A percentile compares a stretch with the other conserved stretches of the same genome.
Evolutionary conservation across 37 sponge, comb jelly and placozoan species (phyloP).

Genomic region (Beroe forskalii): DNA sequence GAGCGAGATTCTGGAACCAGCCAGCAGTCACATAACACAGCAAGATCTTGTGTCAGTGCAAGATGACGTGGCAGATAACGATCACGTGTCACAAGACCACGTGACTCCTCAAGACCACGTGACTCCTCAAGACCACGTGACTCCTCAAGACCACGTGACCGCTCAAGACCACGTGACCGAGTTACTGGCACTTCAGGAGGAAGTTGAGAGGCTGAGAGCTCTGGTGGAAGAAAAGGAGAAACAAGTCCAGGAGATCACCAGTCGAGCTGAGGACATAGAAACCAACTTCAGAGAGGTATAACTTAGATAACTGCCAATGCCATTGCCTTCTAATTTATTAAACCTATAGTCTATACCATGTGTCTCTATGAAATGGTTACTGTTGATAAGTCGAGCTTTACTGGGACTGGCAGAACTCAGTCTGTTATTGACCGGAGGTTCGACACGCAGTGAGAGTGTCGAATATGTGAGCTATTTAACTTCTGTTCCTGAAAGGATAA

Average conservation of each 20-base stretch:
- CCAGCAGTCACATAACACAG: too few relatives aligned
- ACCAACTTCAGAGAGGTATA: slow-evolving; percentile 25
- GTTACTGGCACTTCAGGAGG: background rate
- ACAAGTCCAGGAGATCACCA: background rate
- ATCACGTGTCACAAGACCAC: background rate
- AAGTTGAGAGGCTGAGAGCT: background rate
- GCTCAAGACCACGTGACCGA: background rate
- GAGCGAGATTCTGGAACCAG: too few relatives aligned
- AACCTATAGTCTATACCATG: slow-evolving; percentile 9
- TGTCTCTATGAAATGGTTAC: slow-evolving; percentile 38
- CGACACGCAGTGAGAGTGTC: too few relatives aligned
- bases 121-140: background rate
- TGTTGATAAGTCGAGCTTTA: too few relatives aligned
- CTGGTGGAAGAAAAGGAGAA: background rate
- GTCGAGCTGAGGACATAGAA: slow-evolving; percentile 11
- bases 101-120: too few relatives aligned
- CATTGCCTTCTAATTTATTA: too few relatives aligned
- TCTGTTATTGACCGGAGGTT: too few relatives aligned
- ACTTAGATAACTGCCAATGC: too few relatives aligned
- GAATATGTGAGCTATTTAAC: too few relatives aligned
- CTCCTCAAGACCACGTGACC: background rate
- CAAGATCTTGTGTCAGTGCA: background rate
- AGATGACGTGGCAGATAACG: background rate
- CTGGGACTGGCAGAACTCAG: too few relatives aligned
- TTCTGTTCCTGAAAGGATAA: too few relatives aligned